These are phyloP conservation scores for Coregonus sp. DNA, from an alignment of 2,797 vertebrate species.

Conservation along the genomic window DNA sequence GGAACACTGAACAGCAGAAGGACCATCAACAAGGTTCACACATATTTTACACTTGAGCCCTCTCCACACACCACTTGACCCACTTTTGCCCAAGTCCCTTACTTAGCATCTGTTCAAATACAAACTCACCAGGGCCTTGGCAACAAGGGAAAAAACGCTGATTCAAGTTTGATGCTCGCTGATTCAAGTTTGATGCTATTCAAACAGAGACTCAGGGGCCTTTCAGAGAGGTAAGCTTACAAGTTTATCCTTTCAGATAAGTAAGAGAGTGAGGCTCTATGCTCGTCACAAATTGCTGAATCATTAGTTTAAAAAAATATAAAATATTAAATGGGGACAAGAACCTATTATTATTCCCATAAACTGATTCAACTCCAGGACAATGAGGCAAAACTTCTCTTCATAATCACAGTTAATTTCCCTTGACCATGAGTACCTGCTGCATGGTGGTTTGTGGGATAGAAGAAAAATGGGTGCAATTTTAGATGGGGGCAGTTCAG, in stretches of 20 bases:
- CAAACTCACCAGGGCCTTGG: conserved; percentile 11
- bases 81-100: conserved; percentile 36
- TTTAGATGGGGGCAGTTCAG: conserved; percentile 24
- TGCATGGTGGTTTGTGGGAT: background rate
- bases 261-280: background rate
- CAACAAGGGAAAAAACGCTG: background rate
- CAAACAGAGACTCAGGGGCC: background rate
- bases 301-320: background rate
- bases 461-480: background rate
- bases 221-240: background rate
- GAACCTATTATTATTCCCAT: background rate
- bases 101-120: conserved; percentile 20
- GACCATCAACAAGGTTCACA: conserved; percentile 26
- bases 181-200: background rate
- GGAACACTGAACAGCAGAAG: conserved; percentile 15
- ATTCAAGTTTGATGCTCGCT: background rate
- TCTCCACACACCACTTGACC: conserved; percentile 53
- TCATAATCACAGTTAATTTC: background rate
- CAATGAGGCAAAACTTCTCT: background rate
- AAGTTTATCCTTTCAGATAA: background rate
- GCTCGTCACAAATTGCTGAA: background rate
- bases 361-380: background rate
- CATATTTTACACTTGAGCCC: conserved; percentile 25
- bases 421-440: background rate
- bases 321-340: background rate